Percentiles rank a stretch among this genome's conserved stretches.
These are phyloP conservation scores for Cossypha caffra DNA, from an alignment of 2,797 vertebrate species.

Conservation along the genomic window DNA sequence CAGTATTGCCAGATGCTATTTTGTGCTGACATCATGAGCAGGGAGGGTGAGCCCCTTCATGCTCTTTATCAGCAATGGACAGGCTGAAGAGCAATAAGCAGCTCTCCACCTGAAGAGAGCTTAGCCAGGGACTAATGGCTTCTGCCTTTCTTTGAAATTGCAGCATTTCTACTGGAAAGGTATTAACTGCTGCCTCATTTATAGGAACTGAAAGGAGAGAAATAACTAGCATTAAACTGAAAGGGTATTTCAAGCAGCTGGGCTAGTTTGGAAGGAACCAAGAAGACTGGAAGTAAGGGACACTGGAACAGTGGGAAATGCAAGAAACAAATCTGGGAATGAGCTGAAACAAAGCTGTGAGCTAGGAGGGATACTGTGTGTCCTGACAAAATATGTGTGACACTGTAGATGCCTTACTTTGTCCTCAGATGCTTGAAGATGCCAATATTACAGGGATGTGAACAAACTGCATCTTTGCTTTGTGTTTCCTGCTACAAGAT, in stretches of 20 bases:
- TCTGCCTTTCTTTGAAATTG: neutral
- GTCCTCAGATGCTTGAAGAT: neutral
- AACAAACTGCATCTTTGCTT: neutral
- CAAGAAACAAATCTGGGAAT: neutral
- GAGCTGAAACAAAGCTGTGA: neutral
- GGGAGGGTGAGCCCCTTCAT: neutral
- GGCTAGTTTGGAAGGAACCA: neutral
- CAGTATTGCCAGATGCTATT: neutral
- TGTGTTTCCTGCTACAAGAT: neutral
- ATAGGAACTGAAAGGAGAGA: neutral
- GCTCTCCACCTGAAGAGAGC: neutral
- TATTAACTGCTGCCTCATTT: neutral
- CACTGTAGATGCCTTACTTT: rapidly evolving
- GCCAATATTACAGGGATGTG: rapidly evolving
- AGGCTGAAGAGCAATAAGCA: neutral
- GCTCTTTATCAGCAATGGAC: neutral
- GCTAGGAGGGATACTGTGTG: neutral
- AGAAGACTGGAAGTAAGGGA: neutral
- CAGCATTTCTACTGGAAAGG: neutral
- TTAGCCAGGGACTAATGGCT: neutral
- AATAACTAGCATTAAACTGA: neutral
- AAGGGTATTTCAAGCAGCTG: neutral
- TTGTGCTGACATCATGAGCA: neutral
- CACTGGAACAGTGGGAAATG: neutral
- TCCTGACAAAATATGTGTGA: neutral